A percentile compares a stretch with the other conserved stretches of the same genome.
Evolutionary conservation across 2,113 vertebrate species (phyloP).

Genomic region (Neolamprologus fasciatus): DNA sequence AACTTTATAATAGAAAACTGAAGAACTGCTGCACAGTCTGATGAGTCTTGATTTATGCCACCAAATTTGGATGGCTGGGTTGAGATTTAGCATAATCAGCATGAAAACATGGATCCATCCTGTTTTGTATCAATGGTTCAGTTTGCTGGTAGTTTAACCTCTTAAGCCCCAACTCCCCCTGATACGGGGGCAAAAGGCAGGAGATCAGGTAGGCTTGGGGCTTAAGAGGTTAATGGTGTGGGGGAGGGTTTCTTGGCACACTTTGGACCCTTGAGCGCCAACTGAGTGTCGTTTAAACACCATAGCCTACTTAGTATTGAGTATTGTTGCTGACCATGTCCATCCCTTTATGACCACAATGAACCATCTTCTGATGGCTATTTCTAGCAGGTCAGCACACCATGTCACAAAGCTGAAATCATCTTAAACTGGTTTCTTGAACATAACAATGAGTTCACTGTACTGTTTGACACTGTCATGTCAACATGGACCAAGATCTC

Average conservation of each 20-base stretch:
- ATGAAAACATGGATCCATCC: background rate
- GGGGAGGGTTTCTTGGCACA: background rate
- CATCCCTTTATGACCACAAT: background rate
- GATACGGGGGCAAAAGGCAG: no score
- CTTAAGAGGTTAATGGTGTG: no score
- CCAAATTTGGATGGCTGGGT: background rate
- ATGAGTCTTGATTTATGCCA: background rate
- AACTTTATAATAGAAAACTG: background rate
- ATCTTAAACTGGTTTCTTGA: background rate
- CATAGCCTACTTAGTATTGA: background rate
- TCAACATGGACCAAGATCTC: background rate
- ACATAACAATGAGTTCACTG: background rate
- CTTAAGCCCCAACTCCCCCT: no score
- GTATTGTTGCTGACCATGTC: background rate
- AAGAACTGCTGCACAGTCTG: background rate
- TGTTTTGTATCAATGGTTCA: background rate
- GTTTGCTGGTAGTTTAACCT: background rate
- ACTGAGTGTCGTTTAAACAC: background rate
- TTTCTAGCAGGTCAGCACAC: background rate
- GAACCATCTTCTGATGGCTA: background rate
- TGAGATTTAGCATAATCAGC: background rate
- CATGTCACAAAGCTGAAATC: background rate
- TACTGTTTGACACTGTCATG: background rate
- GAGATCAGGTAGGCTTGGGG: no score
- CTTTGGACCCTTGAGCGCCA: background rate